These are phyloP conservation scores for Copidosoma aretas DNA, from an alignment of 2,888 invertebrate genomes.

Conservation along the genomic window DNA sequence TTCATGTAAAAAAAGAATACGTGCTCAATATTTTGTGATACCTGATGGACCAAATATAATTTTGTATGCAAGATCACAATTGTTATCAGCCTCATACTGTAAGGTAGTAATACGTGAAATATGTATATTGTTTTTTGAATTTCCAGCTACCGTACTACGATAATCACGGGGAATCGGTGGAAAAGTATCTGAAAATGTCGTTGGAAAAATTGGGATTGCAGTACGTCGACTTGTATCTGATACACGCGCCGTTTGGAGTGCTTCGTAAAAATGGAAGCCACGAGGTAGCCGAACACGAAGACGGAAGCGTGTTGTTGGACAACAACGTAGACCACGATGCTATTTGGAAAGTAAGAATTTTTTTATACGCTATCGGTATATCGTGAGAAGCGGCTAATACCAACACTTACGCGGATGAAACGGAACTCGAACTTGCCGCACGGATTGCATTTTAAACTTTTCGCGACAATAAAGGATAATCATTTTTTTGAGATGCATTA, in stretches of 20 bases:
- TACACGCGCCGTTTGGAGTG: slow-evolving; percentile 78
- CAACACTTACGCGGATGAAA: no score
- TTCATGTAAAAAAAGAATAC: no score
- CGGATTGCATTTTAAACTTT: no score
- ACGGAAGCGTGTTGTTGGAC: slow-evolving; percentile 70
- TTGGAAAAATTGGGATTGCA: slow-evolving; percentile 69
- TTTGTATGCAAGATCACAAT: neutral
- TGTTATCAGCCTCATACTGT: no score
- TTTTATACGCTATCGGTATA: neutral
- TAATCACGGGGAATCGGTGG: slow-evolving; percentile 72
- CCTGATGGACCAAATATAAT: no score
- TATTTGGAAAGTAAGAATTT: slow-evolving; percentile 72
- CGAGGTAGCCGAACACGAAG: slow-evolving; percentile 66
- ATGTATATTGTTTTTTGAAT: neutral
- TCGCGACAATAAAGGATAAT: no score
- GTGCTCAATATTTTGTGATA: no score
- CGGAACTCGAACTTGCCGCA: no score
- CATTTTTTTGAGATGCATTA: no score
- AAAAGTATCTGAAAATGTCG: slow-evolving; percentile 71
- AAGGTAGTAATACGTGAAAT: no score
- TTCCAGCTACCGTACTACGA: slow-evolving; percentile 73
- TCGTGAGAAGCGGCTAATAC: no score
- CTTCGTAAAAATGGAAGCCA: slow-evolving; percentile 65
- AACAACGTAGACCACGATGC: slow-evolving; percentile 69
- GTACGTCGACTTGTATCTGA: slow-evolving; percentile 80